Evolutionary conservation across 2,797 vertebrate genomes (phyloP), one percentile per base, ranked within the genome.

Genomic region (Etheostoma perlongum): DNA sequence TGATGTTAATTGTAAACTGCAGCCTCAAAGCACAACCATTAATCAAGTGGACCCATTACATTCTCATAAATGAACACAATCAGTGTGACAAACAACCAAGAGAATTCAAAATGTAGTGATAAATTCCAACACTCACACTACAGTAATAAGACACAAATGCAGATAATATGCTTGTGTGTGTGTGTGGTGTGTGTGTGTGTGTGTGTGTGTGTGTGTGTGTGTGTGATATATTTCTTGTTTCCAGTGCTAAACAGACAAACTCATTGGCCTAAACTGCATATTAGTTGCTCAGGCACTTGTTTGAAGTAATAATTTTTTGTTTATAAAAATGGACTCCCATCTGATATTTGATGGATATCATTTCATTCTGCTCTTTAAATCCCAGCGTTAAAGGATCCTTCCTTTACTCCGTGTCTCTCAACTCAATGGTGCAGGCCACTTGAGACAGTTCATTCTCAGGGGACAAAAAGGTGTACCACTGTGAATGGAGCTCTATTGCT

Each of bases 261-360:
- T 82, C 71, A 86, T 84, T 78, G 79, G 78, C 91, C 77, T 83
- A 83, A 89, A 93, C 84, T 90, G 90, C 89, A 93, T 93, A 91
- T 84, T 72, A 9, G 69, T 89, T 92, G 79, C 72, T 93, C 76
- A 95, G 94, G 94, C 94, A 95, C 95, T 95, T 95, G 59, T 79
- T 87, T 86, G 66, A 76, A 79, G 58, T 88, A 27, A 76, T 61
- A 60, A 79, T 23, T 23, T 23, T 23, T 25, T n/a, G n/a, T 52
- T 16, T 85, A 52, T 0, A 42, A 63, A 70, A 69, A 78, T 66
- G 40, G 16, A 65, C 18, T 61, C 12, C 6, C 6, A 30, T 76
- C 48, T 68, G 8, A 53, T 15, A 25, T 67, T 47, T 51, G 44
- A 73, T 63, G 21, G 67, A 76, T 44, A 67, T 64, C 15, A 40